Conservation (phyloP, 2,113 vertebrate genomes). For the Athene cunicularia region DNA sequence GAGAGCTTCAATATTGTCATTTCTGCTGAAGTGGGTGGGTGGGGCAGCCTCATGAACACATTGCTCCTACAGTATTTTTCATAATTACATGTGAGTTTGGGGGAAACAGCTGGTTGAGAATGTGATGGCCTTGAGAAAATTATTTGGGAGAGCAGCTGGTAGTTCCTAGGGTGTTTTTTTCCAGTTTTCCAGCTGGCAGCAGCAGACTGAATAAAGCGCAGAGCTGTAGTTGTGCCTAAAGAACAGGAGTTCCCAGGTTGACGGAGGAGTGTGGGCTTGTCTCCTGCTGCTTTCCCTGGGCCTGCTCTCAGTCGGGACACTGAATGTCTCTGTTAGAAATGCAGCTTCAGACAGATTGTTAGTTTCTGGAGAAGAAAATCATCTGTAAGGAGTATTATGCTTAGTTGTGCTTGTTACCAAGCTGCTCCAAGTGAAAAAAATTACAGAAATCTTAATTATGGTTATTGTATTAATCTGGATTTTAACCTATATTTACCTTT, state of each 20-base stretch:
- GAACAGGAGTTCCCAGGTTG: background rate
- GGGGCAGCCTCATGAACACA: background rate
- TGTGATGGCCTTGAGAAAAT: background rate
- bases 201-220: background rate
- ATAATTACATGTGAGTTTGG: background rate
- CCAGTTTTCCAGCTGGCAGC: background rate
- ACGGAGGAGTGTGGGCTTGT: background rate
- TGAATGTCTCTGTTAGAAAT: background rate
- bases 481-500: background rate
- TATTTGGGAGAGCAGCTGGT: background rate
- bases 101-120: background rate
- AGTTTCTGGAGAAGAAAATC: background rate
- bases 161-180: background rate
- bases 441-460: background rate
- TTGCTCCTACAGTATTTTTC: background rate
- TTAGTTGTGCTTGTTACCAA: background rate
- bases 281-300: background rate
- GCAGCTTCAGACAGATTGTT: background rate
- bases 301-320: background rate
- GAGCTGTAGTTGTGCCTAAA: accelerated
- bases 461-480: background rate
- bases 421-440: background rate
- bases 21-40: background rate
- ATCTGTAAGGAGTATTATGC: background rate
- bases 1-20: background rate